Evolutionary conservation across 2,113 vertebrate genomes (phyloP).

Genomic region (Bubo blakistoni): DNA sequence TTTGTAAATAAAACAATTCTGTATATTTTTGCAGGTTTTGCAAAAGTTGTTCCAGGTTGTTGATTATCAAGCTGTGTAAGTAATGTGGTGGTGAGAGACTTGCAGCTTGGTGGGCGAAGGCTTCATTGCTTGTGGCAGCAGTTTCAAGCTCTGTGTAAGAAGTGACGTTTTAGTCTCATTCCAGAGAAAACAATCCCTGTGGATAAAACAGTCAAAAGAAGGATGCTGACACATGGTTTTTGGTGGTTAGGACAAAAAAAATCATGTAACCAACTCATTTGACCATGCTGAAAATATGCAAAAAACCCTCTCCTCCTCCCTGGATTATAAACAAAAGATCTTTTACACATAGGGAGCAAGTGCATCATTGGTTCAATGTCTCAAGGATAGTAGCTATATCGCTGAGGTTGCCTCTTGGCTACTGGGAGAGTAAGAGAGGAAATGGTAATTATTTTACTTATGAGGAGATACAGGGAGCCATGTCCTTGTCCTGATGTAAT

Average conservation of each 20-base stretch:
- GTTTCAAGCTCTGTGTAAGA: neutral
- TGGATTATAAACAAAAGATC: neutral
- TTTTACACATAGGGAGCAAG: neutral
- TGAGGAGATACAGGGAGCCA: neutral
- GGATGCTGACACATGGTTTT: neutral
- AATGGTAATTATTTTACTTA: neutral
- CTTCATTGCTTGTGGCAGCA: accelerated
- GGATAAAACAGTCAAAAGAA: neutral
- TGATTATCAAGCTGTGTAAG: accelerated
- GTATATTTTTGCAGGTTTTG: neutral
- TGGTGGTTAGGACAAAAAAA: neutral
- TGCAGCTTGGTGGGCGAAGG: accelerated
- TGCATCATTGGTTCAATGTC: neutral
- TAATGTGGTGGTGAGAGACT: neutral
- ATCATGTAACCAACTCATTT: neutral
- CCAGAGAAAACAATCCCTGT: neutral
- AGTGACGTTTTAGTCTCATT: neutral
- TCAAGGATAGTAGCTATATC: accelerated
- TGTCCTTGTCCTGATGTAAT: neutral
- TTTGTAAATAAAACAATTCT: neutral
- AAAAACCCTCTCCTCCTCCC: neutral
- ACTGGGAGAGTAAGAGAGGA: neutral
- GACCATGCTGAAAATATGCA: neutral
- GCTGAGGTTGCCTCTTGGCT: neutral
- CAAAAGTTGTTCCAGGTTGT: neutral